phyloP scores from a whole-genome alignment of 2,797 vertebrate species.

The Lacerta agilis region DNA sequence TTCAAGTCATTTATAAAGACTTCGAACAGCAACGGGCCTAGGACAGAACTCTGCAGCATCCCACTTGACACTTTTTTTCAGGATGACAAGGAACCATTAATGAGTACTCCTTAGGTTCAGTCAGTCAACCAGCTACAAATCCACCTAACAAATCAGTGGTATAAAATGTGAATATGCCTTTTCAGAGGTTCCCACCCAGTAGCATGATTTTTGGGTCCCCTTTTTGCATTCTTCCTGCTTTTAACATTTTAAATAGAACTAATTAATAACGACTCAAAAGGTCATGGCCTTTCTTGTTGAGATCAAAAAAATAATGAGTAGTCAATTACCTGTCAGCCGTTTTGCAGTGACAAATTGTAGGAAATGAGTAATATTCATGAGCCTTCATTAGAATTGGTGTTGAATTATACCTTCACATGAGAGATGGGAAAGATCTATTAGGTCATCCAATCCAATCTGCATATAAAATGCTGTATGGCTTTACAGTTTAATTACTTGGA shows the following conservation, averaged over 20 bases:
- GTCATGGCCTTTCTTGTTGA: slow-evolving; percentile 23
- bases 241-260: slow-evolving; percentile 34
- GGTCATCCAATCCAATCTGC: not conserved
- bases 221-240: slow-evolving; percentile 52
- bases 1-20: too few relatives aligned
- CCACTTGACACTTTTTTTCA: too few relatives aligned
- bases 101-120: too few relatives aligned
- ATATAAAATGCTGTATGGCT: not conserved
- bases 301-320: slow-evolving; percentile 33
- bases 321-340: not conserved
- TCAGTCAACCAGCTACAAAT: too few relatives aligned
- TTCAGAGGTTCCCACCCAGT: slow-evolving; percentile 15
- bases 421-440: not conserved
- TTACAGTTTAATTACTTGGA: not conserved
- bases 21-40: too few relatives aligned
- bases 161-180: slow-evolving; percentile 40
- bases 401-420: slow-evolving; percentile 23
- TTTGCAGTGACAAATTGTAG: slow-evolving; percentile 12
- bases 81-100: too few relatives aligned
- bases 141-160: too few relatives aligned
- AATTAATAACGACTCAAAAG: slow-evolving; percentile 36
- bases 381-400: not conserved
- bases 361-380: slow-evolving; percentile 30
- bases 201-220: slow-evolving; percentile 54
- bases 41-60: too few relatives aligned